Percentiles rank a stretch among this genome's conserved stretches.
These are phyloP conservation scores for Formica selysi DNA, from an alignment of 1,140 invertebrate species.

Conservation along the genomic window DNA sequence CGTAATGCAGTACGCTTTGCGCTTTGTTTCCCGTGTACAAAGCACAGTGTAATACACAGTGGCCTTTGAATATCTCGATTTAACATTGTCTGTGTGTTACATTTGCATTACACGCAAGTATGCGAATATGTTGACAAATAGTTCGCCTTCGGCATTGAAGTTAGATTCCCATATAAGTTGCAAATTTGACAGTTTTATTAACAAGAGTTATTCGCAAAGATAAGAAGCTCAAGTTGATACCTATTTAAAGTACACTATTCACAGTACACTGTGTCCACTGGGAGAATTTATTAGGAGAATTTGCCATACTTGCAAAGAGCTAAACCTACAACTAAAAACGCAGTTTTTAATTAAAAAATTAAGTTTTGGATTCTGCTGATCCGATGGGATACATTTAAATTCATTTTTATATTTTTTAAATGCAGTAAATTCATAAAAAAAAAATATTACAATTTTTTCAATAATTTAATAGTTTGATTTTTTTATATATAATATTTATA, in stretches of 20 bases:
- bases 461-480: background rate
- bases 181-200: conserved; percentile 36
- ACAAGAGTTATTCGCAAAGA: conserved; percentile 21
- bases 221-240: background rate
- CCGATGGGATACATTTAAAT: background rate
- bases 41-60: conserved; percentile 8
- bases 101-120: conserved; percentile 30
- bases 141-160: conserved; percentile 27
- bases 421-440: background rate
- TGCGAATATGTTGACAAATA: conserved; percentile 47
- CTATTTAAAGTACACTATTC: conserved; percentile 21
- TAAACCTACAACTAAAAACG: background rate
- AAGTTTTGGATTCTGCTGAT: background rate
- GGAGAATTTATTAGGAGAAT: conserved; percentile 15
- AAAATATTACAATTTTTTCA: background rate
- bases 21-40: conserved; percentile 31
- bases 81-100: conserved; percentile 47
- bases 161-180: background rate
- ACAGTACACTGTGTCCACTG: background rate
- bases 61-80: conserved; percentile 44
- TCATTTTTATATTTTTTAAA: background rate
- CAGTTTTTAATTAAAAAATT: background rate
- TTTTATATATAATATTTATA: background rate
- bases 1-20: conserved; percentile 47
- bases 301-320: background rate